Base-by-base conservation (phyloP, 2,797 vertebrate species). In the Molothrus aeneus region DNA sequence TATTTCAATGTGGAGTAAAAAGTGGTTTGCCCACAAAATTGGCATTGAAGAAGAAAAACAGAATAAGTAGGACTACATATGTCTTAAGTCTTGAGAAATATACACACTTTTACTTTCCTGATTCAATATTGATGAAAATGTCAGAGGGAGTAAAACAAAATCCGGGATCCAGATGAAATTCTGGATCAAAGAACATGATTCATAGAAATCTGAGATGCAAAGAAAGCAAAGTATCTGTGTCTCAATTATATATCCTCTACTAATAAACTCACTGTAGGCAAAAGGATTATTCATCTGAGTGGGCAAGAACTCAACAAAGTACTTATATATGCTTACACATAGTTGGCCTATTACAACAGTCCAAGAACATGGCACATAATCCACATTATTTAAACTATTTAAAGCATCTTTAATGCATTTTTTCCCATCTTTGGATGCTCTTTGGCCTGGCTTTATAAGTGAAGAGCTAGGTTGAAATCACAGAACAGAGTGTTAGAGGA, bases 121-220 rank as follows among this genome's bases (percentile, higher is more conserved):
- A 81, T 88, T 40, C 18, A 86, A 24, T 94, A 86, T 36, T 75
- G 38, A 80, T 72, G 64, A 54, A 86, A 95, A 66, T 36, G 32
- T 73, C 43, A 82, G 63, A 69, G 32, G 24, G 54, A 90, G 57
- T 45, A 92, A 83, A 94, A 64, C 38, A 94, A 93, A 94, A 78
- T 28, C 48, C 57, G 82, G 13, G 21, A 87, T 74, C 50, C 47
- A 80, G n/a, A 84, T 69, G 60, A 68, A 68, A 5, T 63, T 85
- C 40, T 36, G 32, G 13, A 45, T 25, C 10, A 48, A 82, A 60
- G 3, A 80, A 53, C 6, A 38, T 7, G 19, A 61, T 60, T 50
- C 77, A 16, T 28, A 69, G 22, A 80, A 83, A 21, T 61, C 10
- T 59, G 47, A n/a, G 14, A 64, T 47, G 17, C 1, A 2, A 77